Evolutionary conservation across 2,888 invertebrate species (phyloP), one percentile per base, ranked within the genome.

Genomic region (Epistrophe grossulariae): DNA sequence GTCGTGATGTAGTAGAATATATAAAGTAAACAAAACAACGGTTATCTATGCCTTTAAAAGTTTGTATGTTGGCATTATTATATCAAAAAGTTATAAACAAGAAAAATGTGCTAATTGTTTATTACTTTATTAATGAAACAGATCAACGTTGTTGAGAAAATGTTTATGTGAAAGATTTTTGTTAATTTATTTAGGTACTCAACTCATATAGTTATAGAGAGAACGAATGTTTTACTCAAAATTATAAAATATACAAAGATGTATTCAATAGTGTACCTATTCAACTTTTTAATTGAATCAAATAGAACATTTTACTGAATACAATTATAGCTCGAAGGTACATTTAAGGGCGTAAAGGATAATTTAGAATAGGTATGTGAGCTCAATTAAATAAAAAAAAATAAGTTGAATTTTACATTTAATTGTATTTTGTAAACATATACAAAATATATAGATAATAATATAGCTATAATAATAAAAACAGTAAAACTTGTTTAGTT

Each of bases 81-180:
- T 74, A 70, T 73, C 62, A 62, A n/a, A 48, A 73, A 74, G 52
- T 73, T 83, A 68, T 83, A 83, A 74, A 79, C 83, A 79, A 66
- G 11, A 35, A 59, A 59, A 59, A 59, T 59, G 35, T 59, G 59
- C 35, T 59, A 59, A 59, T 59, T 59, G 59, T 59, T 59, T 59
- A 59, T 59, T 59, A 59, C 10, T 59, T 59, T 59, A 59, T 59
- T 38, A 59, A 59, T 35, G 17, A 59, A 59, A 35, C 59, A 59
- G 11, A 35, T 59, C 64, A 17, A 57, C 10, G 57, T 57, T 35
- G 57, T n/a, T 57, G n/a, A 11, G n/a, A 10, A 59, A 55, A 28
- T 55, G 55, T 55, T 55, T 55, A 28, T 55, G n/a, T n/a, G 28
- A 55, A 28, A 24, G 17, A 68, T 72, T 70, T 28, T 28, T 59